Percentiles rank a stretch among this genome's conserved stretches.
Evolutionary conservation across 2,888 invertebrate genomes (phyloP).

Genomic region (Germaria angustata): DNA sequence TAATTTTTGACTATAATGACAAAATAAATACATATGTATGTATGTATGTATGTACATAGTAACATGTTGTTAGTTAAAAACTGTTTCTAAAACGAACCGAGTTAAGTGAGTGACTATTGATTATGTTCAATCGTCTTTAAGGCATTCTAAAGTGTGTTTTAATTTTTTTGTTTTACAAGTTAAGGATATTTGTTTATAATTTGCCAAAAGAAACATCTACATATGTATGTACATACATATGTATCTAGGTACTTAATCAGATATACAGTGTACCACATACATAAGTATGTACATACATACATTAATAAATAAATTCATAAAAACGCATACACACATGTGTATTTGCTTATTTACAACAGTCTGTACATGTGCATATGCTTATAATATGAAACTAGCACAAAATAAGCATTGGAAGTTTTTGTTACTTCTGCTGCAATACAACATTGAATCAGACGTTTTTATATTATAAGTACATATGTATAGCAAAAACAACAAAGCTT

Average conservation of each 20-base stretch:
- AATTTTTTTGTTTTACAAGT: constrained; percentile 30
- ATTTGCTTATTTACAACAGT: not conserved
- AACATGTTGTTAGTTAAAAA: too few species aligned
- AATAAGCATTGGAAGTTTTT: constrained; percentile 16
- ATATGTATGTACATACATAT: not conserved
- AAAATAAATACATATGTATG: not conserved
- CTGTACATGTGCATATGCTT: not conserved
- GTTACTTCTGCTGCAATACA: constrained; percentile 4
- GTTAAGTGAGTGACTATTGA: too few species aligned
- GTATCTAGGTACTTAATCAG: too few species aligned
- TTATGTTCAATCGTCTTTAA: constrained; percentile 16
- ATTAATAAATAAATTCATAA: too few species aligned
- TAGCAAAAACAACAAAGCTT: constrained; percentile 11
- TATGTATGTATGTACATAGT: not conserved
- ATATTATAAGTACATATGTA: too few species aligned
- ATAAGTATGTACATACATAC: too few species aligned
- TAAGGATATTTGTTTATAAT: constrained; percentile 25
- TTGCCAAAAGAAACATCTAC: constrained; percentile 26
- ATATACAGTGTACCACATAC: too few species aligned
- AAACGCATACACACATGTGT: not conserved
- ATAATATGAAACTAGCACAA: constrained; percentile 5
- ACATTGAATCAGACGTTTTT: constrained; percentile 22
- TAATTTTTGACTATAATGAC: too few species aligned
- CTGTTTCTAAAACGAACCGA: too few species aligned
- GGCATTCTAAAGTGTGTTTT: constrained; percentile 52